phyloP scores from a whole-genome alignment of 1,140 invertebrate genomes.

The Drosophila orena region DNA sequence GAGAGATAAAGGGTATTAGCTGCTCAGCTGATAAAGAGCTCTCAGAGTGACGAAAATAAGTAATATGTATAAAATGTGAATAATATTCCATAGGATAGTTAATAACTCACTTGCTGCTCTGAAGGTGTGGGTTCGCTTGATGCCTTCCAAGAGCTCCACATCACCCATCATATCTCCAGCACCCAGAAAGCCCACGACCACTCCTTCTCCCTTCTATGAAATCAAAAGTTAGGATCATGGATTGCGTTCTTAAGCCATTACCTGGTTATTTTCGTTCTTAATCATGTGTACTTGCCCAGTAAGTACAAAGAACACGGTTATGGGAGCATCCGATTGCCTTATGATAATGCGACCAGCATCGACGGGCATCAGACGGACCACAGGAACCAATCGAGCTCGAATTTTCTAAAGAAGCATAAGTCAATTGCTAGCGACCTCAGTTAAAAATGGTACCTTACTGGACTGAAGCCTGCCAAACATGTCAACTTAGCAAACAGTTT shows the following conservation, averaged over 20 bases:
- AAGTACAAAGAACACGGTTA: constrained; percentile 42
- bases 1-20: no score
- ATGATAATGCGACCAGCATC: constrained; percentile 39
- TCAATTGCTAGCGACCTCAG: neutral
- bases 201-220: neutral
- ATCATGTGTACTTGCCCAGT: constrained; percentile 49
- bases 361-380: constrained; percentile 31
- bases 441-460: constrained; percentile 16
- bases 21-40: no score
- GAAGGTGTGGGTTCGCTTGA: constrained; percentile 21
- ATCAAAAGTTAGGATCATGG: neutral
- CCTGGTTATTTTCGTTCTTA: neutral
- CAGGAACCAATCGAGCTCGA: constrained; percentile 51
- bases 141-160: constrained; percentile 34
- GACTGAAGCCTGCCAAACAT: constrained; percentile 34
- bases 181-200: constrained; percentile 31
- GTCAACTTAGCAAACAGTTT: constrained; percentile 30
- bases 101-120: constrained; percentile 37
- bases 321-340: constrained; percentile 24
- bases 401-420: constrained; percentile 26
- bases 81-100: neutral
- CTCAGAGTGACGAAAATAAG: neutral
- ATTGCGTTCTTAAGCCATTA: neutral
- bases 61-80: neutral
- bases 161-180: constrained; percentile 59